Evolutionary conservation across 2,113 vertebrate species (phyloP).

Genomic region (Pteropus alecto): DNA sequence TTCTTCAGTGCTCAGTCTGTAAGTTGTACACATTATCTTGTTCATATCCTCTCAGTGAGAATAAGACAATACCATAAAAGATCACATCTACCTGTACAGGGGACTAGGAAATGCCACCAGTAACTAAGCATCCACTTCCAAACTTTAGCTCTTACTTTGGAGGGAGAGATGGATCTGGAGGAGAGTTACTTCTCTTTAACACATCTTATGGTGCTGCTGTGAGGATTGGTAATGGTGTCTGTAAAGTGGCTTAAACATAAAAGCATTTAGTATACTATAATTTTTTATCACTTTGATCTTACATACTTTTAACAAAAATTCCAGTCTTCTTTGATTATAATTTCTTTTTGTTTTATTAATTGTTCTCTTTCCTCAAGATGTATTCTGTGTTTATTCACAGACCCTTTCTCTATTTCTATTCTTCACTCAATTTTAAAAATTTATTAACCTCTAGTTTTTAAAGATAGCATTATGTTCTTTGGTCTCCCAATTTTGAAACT

Average conservation of each 20-base stretch:
- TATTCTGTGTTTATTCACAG: not conserved
- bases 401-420: not conserved
- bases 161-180: not conserved
- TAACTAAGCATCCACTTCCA: not conserved
- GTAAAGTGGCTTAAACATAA: not conserved
- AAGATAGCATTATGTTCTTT: not conserved
- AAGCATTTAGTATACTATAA: not conserved
- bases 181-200: not conserved
- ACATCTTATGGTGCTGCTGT: too few species aligned
- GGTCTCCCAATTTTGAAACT: not conserved
- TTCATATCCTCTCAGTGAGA: not conserved
- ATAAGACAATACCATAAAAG: not conserved
- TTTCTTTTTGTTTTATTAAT: not conserved
- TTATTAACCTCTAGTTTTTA: not conserved
- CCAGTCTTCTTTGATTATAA: not conserved
- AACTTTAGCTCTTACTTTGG: not conserved
- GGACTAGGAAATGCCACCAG: not conserved
- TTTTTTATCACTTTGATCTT: not conserved
- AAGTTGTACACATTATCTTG: not conserved
- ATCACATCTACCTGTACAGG: not conserved
- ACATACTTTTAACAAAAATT: not conserved
- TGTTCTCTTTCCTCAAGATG: not conserved
- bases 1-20: not conserved
- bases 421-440: not conserved
- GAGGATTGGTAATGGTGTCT: not conserved